These are phyloP conservation scores for Xestia xanthographa DNA, from an alignment of 2,888 invertebrate genomes.

Conservation along the genomic window DNA sequence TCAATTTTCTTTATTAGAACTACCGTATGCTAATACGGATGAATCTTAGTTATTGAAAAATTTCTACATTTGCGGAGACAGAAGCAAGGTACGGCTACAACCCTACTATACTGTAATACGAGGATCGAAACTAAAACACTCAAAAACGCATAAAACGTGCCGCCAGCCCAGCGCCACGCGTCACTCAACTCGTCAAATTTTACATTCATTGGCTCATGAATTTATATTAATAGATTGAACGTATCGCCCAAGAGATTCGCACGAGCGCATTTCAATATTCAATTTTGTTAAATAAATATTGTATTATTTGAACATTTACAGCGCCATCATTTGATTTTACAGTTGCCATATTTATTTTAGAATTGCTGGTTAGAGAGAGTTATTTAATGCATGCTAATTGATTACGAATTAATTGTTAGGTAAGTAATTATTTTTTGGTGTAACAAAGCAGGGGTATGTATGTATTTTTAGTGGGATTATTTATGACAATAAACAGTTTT, in stretches of 20 bases:
- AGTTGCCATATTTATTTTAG: conserved; percentile 40
- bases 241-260: conserved; percentile 56
- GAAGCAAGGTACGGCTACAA: neutral
- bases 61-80: neutral
- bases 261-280: conserved; percentile 61
- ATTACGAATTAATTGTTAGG: conserved; percentile 15
- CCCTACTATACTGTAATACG: conserved; percentile 4
- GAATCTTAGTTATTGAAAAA: neutral
- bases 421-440: neutral
- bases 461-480: neutral
- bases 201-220: conserved; percentile 60
- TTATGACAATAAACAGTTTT: neutral
- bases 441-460: neutral
- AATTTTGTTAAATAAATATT: conserved; percentile 65
- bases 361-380: conserved; percentile 5
- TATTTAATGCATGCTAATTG: conserved; percentile 37
- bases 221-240: conserved; percentile 64
- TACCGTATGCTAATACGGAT: rapidly evolving
- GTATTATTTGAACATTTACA: conserved; percentile 58
- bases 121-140: conserved; percentile 34
- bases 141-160: conserved; percentile 36
- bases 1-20: neutral
- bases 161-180: conserved; percentile 28
- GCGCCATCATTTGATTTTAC: conserved; percentile 43
- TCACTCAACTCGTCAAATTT: conserved; percentile 49